Base-by-base conservation (phyloP, 2,888 invertebrate species). In the Rhaphigaster nebulosa region DNA sequence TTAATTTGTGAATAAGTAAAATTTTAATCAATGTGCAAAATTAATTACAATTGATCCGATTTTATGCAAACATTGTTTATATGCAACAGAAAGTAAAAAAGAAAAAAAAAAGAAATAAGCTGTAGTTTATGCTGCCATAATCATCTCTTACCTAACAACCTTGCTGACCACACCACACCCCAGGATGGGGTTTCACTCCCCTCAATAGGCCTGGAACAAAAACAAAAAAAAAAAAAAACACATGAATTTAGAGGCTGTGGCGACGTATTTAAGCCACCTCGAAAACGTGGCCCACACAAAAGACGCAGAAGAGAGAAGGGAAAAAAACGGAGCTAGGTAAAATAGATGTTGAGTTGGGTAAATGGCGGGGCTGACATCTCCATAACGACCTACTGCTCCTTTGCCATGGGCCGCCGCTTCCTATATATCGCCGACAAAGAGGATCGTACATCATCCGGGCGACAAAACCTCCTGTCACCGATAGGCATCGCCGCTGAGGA, bases 321-420 rank as follows among this genome's bases (percentile, higher is more conserved):
- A 88, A 38, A 88, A 88, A 88, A 56, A 60, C 60, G 26, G 56
- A 88, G 88, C 41, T 56, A 88, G 88, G 60, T 88, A 88, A 88
- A 88, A 88, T 60, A 88, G 88, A 60, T 88, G 60, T 38, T 34
- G 56, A 60, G 88, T 88, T 56, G 88, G 88, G 60, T 88, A 88
- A 88, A 88, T 88, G 88, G 88, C 60, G 34, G 60, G 65, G n/a
- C 88, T 88, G 88, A 88, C 88, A 88, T 88, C 88, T 88, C 88
- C 88, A 88, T 88, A 88, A 88, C 60, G 88, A 88, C 41, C 87
- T n/a, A 1, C 54, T 1, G n/a, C 41, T 13, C 65, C 45, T 88
- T 88, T 41, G 88, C 45, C 23, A 0, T n/a, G 6, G 2, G 38
- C 41, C 26, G 65, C 41, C 54, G 60, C 88, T 41, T 60, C 88